phyloP scores from a whole-genome alignment of 2,888 invertebrate genomes.

The Koerneria pararmatus region DNA sequence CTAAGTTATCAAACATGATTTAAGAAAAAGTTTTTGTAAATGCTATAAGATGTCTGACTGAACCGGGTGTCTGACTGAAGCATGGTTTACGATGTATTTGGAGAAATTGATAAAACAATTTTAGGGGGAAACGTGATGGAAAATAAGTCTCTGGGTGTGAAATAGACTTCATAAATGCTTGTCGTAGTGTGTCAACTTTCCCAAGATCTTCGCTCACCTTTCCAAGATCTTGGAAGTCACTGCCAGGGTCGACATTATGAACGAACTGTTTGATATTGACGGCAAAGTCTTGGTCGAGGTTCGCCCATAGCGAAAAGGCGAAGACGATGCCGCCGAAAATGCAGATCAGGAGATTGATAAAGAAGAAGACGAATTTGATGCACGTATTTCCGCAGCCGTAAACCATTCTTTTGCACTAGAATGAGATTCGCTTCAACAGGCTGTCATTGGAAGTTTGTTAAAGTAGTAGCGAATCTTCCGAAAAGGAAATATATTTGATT shows the following conservation, averaged over 20 bases:
- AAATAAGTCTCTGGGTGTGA: no score
- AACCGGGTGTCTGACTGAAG: no score
- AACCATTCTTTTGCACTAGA: conserved; percentile 38
- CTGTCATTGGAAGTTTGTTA: not conserved
- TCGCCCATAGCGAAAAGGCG: conserved; percentile 57
- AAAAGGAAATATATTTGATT: no score
- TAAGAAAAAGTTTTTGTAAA: conserved; percentile 22
- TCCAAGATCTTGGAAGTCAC: conserved; percentile 23
- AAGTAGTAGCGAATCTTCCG: no score
- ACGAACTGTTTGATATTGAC: conserved; percentile 32
- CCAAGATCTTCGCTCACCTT: conserved; percentile 30
- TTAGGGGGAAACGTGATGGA: no score
- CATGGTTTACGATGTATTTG: not conserved
- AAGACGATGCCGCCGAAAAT: conserved; percentile 51
- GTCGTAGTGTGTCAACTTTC: conserved; percentile 20
- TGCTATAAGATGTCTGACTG: not conserved
- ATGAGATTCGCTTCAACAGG: not conserved
- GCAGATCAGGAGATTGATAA: conserved; percentile 51
- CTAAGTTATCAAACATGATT: not conserved
- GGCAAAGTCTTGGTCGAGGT: conserved; percentile 53
- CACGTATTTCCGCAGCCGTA: conserved; percentile 50
- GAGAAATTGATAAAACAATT: not conserved
- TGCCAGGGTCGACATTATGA: conserved; percentile 24
- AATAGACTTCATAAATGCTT: not conserved
- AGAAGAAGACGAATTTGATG: conserved; percentile 52